Conservation (phyloP, 2,888 invertebrate genomes). For the Xestoiulus laeticollis region DNA sequence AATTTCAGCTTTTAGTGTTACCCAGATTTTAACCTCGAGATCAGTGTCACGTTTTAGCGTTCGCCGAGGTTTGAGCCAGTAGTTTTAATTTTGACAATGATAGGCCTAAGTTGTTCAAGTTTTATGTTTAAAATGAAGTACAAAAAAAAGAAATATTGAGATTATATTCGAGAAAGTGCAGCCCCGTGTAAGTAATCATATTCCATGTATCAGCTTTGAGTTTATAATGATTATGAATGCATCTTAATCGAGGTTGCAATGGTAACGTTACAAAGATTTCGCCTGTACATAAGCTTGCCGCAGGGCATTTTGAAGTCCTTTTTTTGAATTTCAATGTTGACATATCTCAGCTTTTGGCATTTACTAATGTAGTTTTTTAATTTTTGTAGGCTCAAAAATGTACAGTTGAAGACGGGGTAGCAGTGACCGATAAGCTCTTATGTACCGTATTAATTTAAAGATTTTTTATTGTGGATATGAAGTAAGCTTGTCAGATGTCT, state of each 20-base stretch:
- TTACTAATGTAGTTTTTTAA: neutral
- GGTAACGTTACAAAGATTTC: neutral
- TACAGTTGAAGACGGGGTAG: neutral
- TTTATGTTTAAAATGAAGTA: neutral
- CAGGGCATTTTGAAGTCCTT: neutral
- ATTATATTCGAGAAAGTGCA: neutral
- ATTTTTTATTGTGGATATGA: conserved; percentile 50
- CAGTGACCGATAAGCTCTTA: neutral
- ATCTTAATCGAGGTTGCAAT: neutral
- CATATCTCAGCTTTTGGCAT: neutral
- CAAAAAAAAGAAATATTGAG: neutral
- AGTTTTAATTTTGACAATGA: conserved; percentile 48
- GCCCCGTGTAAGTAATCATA: neutral
- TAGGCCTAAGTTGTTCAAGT: conserved; percentile 42
- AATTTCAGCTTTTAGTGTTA: neutral
- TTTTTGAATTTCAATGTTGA: neutral
- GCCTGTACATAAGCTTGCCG: neutral
- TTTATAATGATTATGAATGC: neutral
- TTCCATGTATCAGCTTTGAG: neutral
- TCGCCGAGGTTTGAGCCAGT: conserved; percentile 45
- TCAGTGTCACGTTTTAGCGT: conserved; percentile 10
- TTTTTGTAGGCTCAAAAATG: conserved; percentile 11
- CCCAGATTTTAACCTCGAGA: neutral
- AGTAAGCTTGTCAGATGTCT: conserved; percentile 53
- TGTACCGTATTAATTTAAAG: conserved; percentile 30